phyloP scores from a whole-genome alignment of 2,888 invertebrate genomes.

The Beris chalybata region DNA sequence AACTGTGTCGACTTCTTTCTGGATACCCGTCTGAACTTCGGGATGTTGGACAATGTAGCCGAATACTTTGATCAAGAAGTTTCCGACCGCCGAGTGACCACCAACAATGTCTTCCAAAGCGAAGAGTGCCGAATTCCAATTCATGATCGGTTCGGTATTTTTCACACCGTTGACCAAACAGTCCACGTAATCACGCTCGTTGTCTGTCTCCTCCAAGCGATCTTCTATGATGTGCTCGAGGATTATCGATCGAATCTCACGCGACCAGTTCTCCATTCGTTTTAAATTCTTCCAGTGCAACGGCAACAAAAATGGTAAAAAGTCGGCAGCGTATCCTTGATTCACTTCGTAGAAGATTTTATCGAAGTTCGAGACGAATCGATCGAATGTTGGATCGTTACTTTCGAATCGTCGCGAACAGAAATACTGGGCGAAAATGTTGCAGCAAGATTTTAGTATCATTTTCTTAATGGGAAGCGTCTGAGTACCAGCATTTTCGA shows the following conservation, averaged over 20 bases:
- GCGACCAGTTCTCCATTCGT: slow-evolving; percentile 59
- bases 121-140: slow-evolving; percentile 56
- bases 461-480: slow-evolving; percentile 55
- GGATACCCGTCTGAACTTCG: slow-evolving; percentile 60
- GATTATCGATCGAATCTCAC: slow-evolving; percentile 61
- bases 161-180: slow-evolving; percentile 61
- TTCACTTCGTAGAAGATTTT: slow-evolving; percentile 69
- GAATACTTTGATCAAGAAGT: slow-evolving; percentile 63
- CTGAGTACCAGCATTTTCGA: slow-evolving; percentile 41
- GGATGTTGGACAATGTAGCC: slow-evolving; percentile 60
- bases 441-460: slow-evolving; percentile 61
- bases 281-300: slow-evolving; percentile 59
- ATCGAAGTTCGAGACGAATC: slow-evolving; percentile 63
- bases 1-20: slow-evolving; percentile 57
- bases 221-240: slow-evolving; percentile 58
- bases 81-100: slow-evolving; percentile 67
- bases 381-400: slow-evolving; percentile 54
- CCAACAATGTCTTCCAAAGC: slow-evolving; percentile 61
- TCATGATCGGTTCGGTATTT: slow-evolving; percentile 53
- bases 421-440: slow-evolving; percentile 65
- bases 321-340: slow-evolving; percentile 68
- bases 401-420: slow-evolving; percentile 59
- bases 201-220: slow-evolving; percentile 48
- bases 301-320: slow-evolving; percentile 64
- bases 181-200: slow-evolving; percentile 62